These are phyloP conservation scores for Sitodiplosis mosellana DNA, from an alignment of 1,140 invertebrate species.

Conservation along the genomic window DNA sequence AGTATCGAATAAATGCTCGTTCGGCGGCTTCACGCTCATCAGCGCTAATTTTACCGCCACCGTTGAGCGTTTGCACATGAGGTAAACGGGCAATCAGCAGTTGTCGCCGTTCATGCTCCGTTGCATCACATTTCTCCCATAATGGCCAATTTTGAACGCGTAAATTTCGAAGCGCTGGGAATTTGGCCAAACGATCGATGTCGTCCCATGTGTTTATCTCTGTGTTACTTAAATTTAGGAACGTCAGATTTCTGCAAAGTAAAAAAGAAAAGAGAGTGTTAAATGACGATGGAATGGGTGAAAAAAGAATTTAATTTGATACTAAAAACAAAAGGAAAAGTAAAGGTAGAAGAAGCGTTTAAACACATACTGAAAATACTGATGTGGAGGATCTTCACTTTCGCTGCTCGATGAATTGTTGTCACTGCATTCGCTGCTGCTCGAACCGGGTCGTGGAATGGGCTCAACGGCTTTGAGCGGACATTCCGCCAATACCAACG, in stretches of 20 bases:
- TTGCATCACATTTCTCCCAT: constrained; percentile 57
- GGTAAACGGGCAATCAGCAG: constrained; percentile 73
- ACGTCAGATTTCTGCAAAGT: constrained; percentile 44
- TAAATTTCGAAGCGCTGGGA: constrained; percentile 64
- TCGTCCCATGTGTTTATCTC: constrained; percentile 69
- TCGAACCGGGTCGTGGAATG: constrained; percentile 7
- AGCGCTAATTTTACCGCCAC: constrained; percentile 61
- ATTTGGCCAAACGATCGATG: constrained; percentile 61
- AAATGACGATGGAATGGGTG: no score
- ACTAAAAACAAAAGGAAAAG: neutral
- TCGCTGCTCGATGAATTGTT: constrained; percentile 9
- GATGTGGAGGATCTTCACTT: constrained; percentile 22
- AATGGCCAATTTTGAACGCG: constrained; percentile 49
- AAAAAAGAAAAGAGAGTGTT: constrained; percentile 15
- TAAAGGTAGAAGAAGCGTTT: no score
- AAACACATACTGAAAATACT: constrained; percentile 26
- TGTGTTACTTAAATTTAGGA: constrained; percentile 72
- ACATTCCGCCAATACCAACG: constrained; percentile 70
- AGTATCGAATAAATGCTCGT: constrained; percentile 77
- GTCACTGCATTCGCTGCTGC: constrained; percentile 7
- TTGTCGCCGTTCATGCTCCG: constrained; percentile 70
- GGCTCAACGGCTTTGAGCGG: constrained; percentile 31
- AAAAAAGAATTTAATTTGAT: no score
- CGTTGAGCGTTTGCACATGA: constrained; percentile 68
- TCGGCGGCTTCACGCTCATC: constrained; percentile 85